A percentile compares a stretch with the other conserved stretches of the same genome.
Evolutionary conservation across 2,113 vertebrate species (phyloP).

Genomic region (Oryzias melastigma): DNA sequence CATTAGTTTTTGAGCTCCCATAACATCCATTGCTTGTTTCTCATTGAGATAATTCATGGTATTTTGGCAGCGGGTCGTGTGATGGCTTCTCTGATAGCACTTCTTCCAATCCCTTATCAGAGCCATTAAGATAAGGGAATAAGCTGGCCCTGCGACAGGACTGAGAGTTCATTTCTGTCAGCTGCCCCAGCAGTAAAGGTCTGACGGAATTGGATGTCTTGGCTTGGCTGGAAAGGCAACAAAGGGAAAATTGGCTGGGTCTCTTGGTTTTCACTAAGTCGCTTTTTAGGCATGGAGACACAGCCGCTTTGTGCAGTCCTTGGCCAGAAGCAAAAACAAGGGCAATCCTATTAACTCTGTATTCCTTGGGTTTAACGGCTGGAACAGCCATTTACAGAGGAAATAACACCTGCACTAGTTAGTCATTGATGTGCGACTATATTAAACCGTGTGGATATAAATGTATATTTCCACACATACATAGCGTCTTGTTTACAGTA

Average conservation of each 20-base stretch:
- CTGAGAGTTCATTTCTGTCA: constrained; percentile 65
- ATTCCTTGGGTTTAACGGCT: constrained; percentile 58
- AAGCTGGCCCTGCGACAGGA: constrained; percentile 59
- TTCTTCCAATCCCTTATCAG: constrained; percentile 54
- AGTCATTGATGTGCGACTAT: constrained; percentile 10
- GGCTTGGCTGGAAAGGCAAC: constrained; percentile 65
- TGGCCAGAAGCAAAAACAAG: constrained; percentile 57
- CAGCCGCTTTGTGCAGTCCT: constrained; percentile 29
- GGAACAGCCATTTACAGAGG: constrained; percentile 52
- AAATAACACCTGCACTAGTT: constrained; percentile 23
- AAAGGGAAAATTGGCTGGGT: constrained; percentile 72
- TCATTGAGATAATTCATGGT: constrained; percentile 32
- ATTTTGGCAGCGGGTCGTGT: constrained; percentile 47
- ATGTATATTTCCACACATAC: background rate
- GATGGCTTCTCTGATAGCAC: constrained; percentile 55
- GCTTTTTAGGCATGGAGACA: constrained; percentile 47
- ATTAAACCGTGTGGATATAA: background rate
- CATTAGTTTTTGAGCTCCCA: constrained; percentile 11
- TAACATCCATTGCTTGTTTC: constrained; percentile 43
- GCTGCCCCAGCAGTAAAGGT: constrained; percentile 54
- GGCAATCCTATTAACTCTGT: constrained; percentile 70
- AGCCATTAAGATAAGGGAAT: constrained; percentile 72
- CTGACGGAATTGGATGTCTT: constrained; percentile 74
- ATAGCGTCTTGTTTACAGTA: background rate
- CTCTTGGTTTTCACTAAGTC: constrained; percentile 56